phyloP scores from a whole-genome alignment of 35 echinoderm and acorn worm species.

The Patiria miniata region DNA sequence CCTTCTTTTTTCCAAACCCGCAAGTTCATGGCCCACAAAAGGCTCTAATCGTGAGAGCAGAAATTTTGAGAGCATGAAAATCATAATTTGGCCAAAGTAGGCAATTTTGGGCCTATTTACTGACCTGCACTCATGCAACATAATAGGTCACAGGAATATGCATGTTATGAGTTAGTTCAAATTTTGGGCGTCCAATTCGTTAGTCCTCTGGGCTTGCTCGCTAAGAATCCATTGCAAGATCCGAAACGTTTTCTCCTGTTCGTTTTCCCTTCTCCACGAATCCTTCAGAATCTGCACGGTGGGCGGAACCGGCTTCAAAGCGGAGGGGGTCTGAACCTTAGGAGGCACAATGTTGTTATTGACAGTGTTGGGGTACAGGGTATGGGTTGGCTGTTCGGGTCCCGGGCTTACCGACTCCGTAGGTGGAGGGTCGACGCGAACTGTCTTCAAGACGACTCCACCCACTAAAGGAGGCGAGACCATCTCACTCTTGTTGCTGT shows the following conservation, averaged over 20 bases:
- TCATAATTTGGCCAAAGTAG: too few relatives aligned
- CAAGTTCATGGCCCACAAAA: too few relatives aligned
- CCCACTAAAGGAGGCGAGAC: background rate
- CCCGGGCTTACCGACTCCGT: background rate
- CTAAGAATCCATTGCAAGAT: background rate
- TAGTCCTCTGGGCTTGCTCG: background rate
- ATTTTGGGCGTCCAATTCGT: background rate
- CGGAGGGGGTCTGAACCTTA: background rate
- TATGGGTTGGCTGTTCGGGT: background rate
- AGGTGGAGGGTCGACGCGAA: background rate
- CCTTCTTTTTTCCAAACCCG: too few relatives aligned
- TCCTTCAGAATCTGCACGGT: background rate
- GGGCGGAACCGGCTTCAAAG: background rate
- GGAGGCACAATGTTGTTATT: background rate
- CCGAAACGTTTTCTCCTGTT: background rate
- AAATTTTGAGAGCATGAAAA: too few relatives aligned
- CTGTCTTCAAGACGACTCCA: background rate
- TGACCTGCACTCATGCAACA: too few relatives aligned
- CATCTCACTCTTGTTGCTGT: background rate
- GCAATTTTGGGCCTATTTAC: too few relatives aligned
- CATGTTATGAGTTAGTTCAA: too few relatives aligned
- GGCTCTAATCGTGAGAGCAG: too few relatives aligned
- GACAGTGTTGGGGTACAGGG: background rate
- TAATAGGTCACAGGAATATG: too few relatives aligned
- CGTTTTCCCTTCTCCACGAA: conserved; percentile 10